Evolutionary conservation across 1,140 invertebrate genomes (phyloP), one percentile per base, ranked within the genome.

Genomic region (Wasmannia auropunctata): DNA sequence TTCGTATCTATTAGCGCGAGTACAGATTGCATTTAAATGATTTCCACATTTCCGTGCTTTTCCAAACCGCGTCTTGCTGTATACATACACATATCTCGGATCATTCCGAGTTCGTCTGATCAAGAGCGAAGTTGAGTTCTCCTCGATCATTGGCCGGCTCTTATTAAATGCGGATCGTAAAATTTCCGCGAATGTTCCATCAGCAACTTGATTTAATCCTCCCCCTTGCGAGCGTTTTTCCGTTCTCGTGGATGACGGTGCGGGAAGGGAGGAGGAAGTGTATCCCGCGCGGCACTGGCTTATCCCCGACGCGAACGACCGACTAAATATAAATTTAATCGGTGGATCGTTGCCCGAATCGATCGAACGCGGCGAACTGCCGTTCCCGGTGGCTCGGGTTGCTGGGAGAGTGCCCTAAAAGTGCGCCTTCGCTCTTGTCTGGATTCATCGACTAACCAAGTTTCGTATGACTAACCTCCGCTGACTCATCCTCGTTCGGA

Each of bases 381-480:
- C 31, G 70, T 83, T 72, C 25, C 11, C 72, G 80, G 54, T 88
- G 75, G 84, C 58, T 88, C 89, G 86, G 62, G 46, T 91, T 88
- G 85, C 81, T 62, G 80, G 83, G 60, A 89, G 77, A 89, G 89
- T 72, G 85, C 91, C 91, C 91, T 91, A 92, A 92, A 92, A 91
- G 91, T 91, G 91, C 91, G 51, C 40, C 74, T 43, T 81, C 49
- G 87, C 86, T 91, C 76, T 92, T 92, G 89, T 91, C 88, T 77
- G 91, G 91, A 91, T 92, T 92, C 91, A 49, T 77, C 88, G 84
- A 34, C 83, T 88, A 65, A 81, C 72, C 72, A 70, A 91, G 91
- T 91, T 89, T 91, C 89, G 86, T 88, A 88, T 92, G 91, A 92
- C 91, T 91, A 92, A 92, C 69, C 79, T 56, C 75, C 58, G 77